Evolutionary conservation across 2,888 invertebrate genomes (phyloP).

Genomic region (Brenthis ino): DNA sequence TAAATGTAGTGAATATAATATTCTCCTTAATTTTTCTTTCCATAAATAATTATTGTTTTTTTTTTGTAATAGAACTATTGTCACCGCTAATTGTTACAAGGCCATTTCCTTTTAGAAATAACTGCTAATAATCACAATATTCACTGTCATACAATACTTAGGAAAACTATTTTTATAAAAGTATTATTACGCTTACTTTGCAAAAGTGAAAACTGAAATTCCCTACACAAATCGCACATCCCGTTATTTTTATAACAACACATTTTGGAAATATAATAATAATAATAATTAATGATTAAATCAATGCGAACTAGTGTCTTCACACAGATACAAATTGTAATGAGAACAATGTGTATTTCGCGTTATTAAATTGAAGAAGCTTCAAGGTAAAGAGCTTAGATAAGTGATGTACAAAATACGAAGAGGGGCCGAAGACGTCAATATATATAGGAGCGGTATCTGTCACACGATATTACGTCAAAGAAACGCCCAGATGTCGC

Average conservation of each 20-base stretch:
- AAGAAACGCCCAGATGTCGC: slow-evolving; percentile 77
- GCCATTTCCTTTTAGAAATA: not conserved
- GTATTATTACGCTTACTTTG: slow-evolving; percentile 65
- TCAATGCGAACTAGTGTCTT: slow-evolving; percentile 33
- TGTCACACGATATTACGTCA: slow-evolving; percentile 77
- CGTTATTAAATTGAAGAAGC: slow-evolving; percentile 64
- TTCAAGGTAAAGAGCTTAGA: slow-evolving; percentile 79
- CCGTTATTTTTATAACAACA: slow-evolving; percentile 75
- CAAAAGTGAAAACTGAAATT: slow-evolving; percentile 69
- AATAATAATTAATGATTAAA: slow-evolving; percentile 5
- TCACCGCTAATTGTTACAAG: no score
- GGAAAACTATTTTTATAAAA: not conserved
- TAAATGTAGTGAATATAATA: slow-evolving; percentile 14
- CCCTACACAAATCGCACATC: slow-evolving; percentile 76
- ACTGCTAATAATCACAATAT: not conserved
- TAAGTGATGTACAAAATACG: slow-evolving; percentile 77
- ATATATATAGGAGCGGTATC: slow-evolving; percentile 79
- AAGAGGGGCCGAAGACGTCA: slow-evolving; percentile 66
- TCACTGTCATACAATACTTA: not conserved
- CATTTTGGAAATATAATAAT: slow-evolving; percentile 56
- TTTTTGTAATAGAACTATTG: no score
- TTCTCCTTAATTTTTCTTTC: no score
- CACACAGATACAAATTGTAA: slow-evolving; percentile 42
- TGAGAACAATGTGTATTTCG: slow-evolving; percentile 55
- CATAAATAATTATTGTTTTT: not conserved